These are phyloP conservation scores for Polypedilum vanderplanki DNA, from an alignment of 1,140 invertebrate species.

Conservation along the genomic window DNA sequence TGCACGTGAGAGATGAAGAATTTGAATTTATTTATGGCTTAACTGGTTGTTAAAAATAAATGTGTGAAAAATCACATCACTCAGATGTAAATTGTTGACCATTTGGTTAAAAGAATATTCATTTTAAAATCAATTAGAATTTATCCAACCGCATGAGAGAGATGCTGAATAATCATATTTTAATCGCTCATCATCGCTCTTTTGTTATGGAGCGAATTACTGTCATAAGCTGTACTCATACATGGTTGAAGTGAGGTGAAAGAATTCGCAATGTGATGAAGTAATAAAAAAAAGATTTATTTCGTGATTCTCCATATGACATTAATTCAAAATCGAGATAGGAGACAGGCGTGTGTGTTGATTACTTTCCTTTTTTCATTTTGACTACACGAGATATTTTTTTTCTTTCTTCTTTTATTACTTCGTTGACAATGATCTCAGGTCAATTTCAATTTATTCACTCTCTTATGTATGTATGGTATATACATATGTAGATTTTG, in stretches of 20 bases:
- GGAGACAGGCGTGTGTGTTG: conserved; percentile 7
- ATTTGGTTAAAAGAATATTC: background rate
- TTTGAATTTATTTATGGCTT: too few relatives aligned
- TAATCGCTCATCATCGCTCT: conserved; percentile 22
- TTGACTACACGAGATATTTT: background rate
- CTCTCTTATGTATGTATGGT: too few relatives aligned
- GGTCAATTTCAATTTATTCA: background rate
- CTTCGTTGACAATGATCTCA: conserved; percentile 17
- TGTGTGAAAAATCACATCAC: too few relatives aligned
- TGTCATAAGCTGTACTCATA: background rate
- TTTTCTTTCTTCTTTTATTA: background rate
- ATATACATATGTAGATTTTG: too few relatives aligned
- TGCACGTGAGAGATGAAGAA: background rate
- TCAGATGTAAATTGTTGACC: too few relatives aligned
- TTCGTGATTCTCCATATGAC: conserved; percentile 17
- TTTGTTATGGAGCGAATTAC: conserved; percentile 11
- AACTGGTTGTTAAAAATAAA: too few relatives aligned
- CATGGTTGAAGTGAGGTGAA: too few relatives aligned
- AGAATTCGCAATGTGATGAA: background rate
- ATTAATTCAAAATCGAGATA: conserved; percentile 9
- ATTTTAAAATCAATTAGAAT: conserved; percentile 21
- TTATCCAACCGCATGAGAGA: background rate
- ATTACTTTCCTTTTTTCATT: background rate
- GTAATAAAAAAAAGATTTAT: conserved; percentile 5
- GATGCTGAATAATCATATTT: conserved; percentile 27